Base-by-base conservation (phyloP, 2,888 invertebrate species). In the Ophraella communa region DNA sequence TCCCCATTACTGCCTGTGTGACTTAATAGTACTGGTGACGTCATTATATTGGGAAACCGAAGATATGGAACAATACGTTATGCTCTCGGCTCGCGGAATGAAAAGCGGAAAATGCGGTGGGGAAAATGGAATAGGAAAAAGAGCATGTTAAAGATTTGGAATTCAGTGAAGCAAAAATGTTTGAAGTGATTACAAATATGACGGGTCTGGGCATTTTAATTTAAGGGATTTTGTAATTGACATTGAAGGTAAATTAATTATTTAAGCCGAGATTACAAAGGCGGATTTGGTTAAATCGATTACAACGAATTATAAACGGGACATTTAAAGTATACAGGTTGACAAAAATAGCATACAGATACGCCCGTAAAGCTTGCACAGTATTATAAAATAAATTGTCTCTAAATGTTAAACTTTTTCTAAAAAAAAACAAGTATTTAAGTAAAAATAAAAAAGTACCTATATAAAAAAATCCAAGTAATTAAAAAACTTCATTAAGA, bases 11-110 rank as follows among this genome's bases (percentile, higher is more conserved):
- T 49, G 51, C 52, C 56, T 35, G 33, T 27, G 49, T 55, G 59
- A 63, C 56, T 58, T 42, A 58, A 58, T 62, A 24, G 49, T 42
- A 44, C 47, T 20, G 53, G 53, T 66, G 66, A 66, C 66, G 66
- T 66, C 66, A 66, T 56, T 62, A 39, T 51, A 47, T 49, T 52
- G 52, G 60, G 52, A 60, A 60, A 60, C 52, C 30, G 60, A 51
- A 39, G 55, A 62, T 47, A 47, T 45, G 47, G 55, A 47, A 62
- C 55, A 62, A 55, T 54, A 62, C 24, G 47, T 24, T 39, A 20
- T 55, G 54, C 47, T 55, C 45, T 24, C 49, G 49, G 44, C 14
- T 18, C 21, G 30, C 51, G 53, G 60, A 60, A 52, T 56, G 33
- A 49, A 45, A 35, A 39, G 39, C 44, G 60, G 52, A 60, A 53